A percentile compares a stretch with the other conserved stretches of the same genome.
phyloP scores from a whole-genome alignment of 1,140 invertebrate species.

The Drosophila tropicalis region DNA sequence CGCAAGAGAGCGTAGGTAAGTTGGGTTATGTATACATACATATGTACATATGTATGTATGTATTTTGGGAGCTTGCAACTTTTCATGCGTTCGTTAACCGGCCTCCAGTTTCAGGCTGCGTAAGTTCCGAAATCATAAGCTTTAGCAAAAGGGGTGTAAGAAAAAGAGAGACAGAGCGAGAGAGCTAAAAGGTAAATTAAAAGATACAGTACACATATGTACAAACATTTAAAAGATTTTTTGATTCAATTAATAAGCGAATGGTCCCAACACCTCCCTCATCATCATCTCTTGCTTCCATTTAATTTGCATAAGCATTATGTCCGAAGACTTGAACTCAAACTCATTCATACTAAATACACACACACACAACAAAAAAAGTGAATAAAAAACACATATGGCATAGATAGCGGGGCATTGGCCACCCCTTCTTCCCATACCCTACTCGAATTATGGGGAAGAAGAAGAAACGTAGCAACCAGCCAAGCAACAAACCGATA shows the following conservation, averaged over 20 bases:
- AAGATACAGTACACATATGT: slow-evolving; percentile 30
- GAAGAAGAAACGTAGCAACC: slow-evolving; percentile 52
- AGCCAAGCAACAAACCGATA: slow-evolving; percentile 62
- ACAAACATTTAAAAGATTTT: slow-evolving; percentile 37
- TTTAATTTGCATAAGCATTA: slow-evolving; percentile 33
- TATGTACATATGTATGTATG: slow-evolving; percentile 29
- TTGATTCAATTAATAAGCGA: slow-evolving; percentile 52
- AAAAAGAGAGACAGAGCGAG: slow-evolving; percentile 13
- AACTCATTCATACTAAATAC: slow-evolving; percentile 60
- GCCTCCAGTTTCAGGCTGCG: slow-evolving; percentile 26
- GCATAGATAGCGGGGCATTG: slow-evolving; percentile 68
- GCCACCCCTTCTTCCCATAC: slow-evolving; percentile 63
- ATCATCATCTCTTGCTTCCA: not conserved
- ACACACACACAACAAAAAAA: slow-evolving; percentile 11
- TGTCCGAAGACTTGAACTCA: not conserved
- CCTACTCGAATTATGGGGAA: slow-evolving; percentile 26
- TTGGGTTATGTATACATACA: slow-evolving; percentile 11
- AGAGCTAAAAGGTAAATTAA: slow-evolving; percentile 3
- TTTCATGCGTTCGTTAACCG: slow-evolving; percentile 55
- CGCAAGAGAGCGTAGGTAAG: slow-evolving; percentile 29
- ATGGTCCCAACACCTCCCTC: not conserved
- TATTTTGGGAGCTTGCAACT: slow-evolving; percentile 76
- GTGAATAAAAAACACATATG: slow-evolving; percentile 47
- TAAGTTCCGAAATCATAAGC: slow-evolving; percentile 32
- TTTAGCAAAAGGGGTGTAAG: not conserved